A percentile compares a stretch with the other conserved stretches of the same genome.
phyloP scores from a whole-genome alignment of 2,797 vertebrate genomes.

The Aselliscus stoliczkanus region DNA sequence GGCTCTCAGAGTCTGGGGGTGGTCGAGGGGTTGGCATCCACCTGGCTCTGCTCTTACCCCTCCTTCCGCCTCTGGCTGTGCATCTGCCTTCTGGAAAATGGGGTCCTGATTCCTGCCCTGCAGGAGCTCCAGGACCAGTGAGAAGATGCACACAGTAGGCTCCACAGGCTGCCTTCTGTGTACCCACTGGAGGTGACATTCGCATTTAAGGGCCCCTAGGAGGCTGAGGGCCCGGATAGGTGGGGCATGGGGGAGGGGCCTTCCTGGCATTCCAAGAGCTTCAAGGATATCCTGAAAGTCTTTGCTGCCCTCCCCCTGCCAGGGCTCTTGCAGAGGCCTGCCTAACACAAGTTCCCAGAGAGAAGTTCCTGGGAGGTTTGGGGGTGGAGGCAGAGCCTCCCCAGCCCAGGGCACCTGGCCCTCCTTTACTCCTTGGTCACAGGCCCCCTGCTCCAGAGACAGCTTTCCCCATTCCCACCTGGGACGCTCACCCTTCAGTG shows the following conservation, averaged over 20 bases:
- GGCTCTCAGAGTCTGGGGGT: not conserved
- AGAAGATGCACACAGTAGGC: too few species aligned
- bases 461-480: not conserved
- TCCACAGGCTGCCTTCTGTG: not conserved
- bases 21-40: not conserved
- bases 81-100: not conserved
- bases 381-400: too few species aligned
- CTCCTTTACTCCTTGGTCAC: not conserved
- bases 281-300: not conserved
- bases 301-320: not conserved
- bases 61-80: not conserved
- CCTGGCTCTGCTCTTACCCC: not conserved
- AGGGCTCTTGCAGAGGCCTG: not conserved
- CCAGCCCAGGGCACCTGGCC: not conserved
- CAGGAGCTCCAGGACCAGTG: too few species aligned
- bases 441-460: too few species aligned
- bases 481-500: not conserved
- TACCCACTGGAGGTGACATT: not conserved
- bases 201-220: not conserved
- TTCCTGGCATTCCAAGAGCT: accelerated
- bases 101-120: not conserved
- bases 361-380: not conserved
- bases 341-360: not conserved
- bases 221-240: not conserved
- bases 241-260: accelerated